A percentile compares a stretch with the other conserved stretches of the same genome.
These are phyloP conservation scores for Pseudoips prasinana DNA, from an alignment of 2,888 invertebrate species.

Conservation along the genomic window DNA sequence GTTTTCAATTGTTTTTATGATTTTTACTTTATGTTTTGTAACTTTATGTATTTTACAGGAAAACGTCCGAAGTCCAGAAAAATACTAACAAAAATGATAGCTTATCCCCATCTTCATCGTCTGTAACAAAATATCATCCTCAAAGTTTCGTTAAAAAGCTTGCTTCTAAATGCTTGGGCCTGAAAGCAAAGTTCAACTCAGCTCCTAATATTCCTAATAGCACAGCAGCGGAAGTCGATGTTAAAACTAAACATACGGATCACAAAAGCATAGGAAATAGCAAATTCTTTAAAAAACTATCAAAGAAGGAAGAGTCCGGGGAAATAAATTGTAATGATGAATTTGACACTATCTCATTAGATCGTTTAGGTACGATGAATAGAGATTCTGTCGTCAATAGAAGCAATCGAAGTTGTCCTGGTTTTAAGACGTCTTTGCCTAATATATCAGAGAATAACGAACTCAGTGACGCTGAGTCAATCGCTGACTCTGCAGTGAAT, in stretches of 20 bases:
- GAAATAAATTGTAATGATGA: slow-evolving; percentile 72
- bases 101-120: slow-evolving; percentile 69
- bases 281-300: slow-evolving; percentile 72
- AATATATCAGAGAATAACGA: slow-evolving; percentile 76
- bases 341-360: slow-evolving; percentile 75
- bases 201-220: slow-evolving; percentile 76
- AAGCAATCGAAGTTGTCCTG: slow-evolving; percentile 75
- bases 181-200: slow-evolving; percentile 75
- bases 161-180: slow-evolving; percentile 79
- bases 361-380: slow-evolving; percentile 66
- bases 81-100: slow-evolving; percentile 69
- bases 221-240: slow-evolving; percentile 58
- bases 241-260: slow-evolving; percentile 53
- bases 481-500: slow-evolving; percentile 47
- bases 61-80: slow-evolving; percentile 75
- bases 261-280: slow-evolving; percentile 71
- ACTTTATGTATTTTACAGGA: slow-evolving; percentile 79
- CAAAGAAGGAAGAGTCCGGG: slow-evolving; percentile 73
- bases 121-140: slow-evolving; percentile 68
- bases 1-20: slow-evolving; percentile 30
- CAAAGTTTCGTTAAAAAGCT: slow-evolving; percentile 79
- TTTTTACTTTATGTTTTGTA: slow-evolving; percentile 56
- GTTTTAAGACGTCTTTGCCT: slow-evolving; percentile 72
- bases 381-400: slow-evolving; percentile 71
- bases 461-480: slow-evolving; percentile 62